These are phyloP conservation scores for Creontiades dilutus DNA, from an alignment of 2,888 invertebrate genomes.

Conservation along the genomic window DNA sequence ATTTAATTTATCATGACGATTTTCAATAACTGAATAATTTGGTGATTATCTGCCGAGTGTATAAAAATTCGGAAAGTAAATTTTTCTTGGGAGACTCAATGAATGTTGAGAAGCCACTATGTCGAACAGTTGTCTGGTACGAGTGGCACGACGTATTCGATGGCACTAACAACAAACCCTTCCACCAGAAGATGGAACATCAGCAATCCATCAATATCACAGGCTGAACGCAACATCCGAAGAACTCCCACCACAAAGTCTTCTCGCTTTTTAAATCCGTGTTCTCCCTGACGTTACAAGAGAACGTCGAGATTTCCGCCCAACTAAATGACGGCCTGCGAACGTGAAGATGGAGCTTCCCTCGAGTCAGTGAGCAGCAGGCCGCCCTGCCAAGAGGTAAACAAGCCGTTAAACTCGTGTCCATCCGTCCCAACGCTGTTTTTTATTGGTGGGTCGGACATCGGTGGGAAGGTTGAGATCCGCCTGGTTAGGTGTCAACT, in stretches of 20 bases:
- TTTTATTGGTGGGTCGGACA: background rate
- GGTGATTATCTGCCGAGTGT: too few species aligned
- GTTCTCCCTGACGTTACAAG: slow-evolving; percentile 16
- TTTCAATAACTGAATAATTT: too few species aligned
- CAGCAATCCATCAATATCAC: background rate
- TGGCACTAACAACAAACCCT: too few species aligned
- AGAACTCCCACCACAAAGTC: background rate
- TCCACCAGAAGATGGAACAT: background rate
- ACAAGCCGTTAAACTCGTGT: slow-evolving; percentile 22
- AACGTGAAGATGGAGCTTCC: background rate
- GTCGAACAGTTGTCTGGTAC: too few species aligned
- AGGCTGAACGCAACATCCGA: background rate
- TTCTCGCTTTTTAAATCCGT: background rate
- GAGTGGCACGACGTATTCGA: too few species aligned
- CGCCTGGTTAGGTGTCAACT: background rate
- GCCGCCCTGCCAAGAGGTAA: slow-evolving; percentile 7
- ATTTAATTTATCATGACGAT: too few species aligned
- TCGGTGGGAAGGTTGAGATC: background rate
- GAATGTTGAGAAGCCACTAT: too few species aligned
- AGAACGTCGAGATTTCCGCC: background rate
- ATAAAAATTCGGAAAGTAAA: too few species aligned
- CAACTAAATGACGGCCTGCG: background rate
- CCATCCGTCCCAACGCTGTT: background rate
- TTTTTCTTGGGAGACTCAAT: too few species aligned
- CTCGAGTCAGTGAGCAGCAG: background rate